Percentiles rank a stretch among this genome's conserved stretches.
These are phyloP conservation scores for Dryoscopus gambensis DNA, from an alignment of 2,113 vertebrate species.

Conservation along the genomic window DNA sequence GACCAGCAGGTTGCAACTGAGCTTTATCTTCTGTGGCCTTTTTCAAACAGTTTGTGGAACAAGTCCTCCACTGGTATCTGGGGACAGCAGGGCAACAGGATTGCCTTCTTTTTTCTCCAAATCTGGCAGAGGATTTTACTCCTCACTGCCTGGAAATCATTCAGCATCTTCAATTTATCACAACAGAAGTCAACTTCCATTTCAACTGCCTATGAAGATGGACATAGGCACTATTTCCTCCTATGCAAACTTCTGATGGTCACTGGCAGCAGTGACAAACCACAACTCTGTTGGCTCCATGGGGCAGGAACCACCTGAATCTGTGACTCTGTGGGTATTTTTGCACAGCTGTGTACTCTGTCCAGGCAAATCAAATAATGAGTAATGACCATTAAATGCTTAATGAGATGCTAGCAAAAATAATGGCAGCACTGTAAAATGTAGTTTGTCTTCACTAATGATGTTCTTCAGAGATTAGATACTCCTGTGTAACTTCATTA, in stretches of 20 bases:
- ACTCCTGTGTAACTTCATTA: background rate
- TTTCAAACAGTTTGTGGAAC: background rate
- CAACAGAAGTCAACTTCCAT: background rate
- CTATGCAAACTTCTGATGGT: background rate
- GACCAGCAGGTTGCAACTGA: background rate
- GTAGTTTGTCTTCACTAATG: conserved; percentile 8
- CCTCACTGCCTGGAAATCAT: background rate
- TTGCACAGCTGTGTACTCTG: background rate
- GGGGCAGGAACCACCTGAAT: background rate
- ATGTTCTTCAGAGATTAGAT: background rate
- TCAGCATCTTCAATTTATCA: background rate
- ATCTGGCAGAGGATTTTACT: background rate
- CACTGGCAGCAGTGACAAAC: background rate
- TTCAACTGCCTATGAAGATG: background rate
- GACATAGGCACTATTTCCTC: background rate
- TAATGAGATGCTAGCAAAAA: conserved; percentile 16
- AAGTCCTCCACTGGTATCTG: too few relatives aligned
- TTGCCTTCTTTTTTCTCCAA: background rate
- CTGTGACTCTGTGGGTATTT: background rate
- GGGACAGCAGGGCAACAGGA: background rate
- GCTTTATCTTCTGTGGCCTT: background rate
- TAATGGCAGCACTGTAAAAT: background rate
- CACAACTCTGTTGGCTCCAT: background rate
- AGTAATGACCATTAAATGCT: background rate
- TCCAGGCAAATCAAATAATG: background rate